Base-by-base conservation (phyloP, 2,797 vertebrate species). In the Chelidonichthys spinosus region DNA sequence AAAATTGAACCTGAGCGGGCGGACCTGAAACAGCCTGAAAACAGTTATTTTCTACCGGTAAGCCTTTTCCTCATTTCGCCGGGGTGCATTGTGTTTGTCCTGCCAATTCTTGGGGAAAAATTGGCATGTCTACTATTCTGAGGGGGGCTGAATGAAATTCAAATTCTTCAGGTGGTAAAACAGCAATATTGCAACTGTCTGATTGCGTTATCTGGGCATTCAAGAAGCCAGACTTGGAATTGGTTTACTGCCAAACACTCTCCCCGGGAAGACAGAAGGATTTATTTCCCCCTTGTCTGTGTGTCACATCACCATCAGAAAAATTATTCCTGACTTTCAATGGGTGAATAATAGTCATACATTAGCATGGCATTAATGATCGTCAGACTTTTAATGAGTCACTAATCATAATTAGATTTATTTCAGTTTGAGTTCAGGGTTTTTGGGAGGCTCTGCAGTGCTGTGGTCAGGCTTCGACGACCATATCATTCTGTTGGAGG, bases 251-350 rank as follows among this genome's bases (percentile, higher is more conserved):
- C 93, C 94, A 94, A 92, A 93, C 89, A 86, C 84, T 87, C 89
- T 92, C 86, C 84, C 88, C 72, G 70, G 87, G 88, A 94, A 92
- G 91, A 92, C 89, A 87, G 87, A 93, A 91, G 93, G 93, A 95
- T 94, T 95, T 94, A 94, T 94, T 90, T 87, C 91, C 93, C 89
- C 89, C 93, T 92, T 94, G 94, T 94, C 92, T 92, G 86, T 82
- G 83, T 93, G 93, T 94, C 92, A 94, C 90, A 91, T 94, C 92
- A 87, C 88, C 87, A 92, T 93, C 94, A 91, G 89, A 93, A 93
- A 91, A 92, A 95, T 91, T 91, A 92, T 94, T 93, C 91, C 87
- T 81, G 72, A 83, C 92, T 92, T 92, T 92, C 89, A 89, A 61
- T 85, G 89, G 77, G 81, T 93, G 93, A 93, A 90, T 94, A 92